Conservation (phyloP, 1,140 invertebrate species). For the Drosophila subpulchrella region DNA sequence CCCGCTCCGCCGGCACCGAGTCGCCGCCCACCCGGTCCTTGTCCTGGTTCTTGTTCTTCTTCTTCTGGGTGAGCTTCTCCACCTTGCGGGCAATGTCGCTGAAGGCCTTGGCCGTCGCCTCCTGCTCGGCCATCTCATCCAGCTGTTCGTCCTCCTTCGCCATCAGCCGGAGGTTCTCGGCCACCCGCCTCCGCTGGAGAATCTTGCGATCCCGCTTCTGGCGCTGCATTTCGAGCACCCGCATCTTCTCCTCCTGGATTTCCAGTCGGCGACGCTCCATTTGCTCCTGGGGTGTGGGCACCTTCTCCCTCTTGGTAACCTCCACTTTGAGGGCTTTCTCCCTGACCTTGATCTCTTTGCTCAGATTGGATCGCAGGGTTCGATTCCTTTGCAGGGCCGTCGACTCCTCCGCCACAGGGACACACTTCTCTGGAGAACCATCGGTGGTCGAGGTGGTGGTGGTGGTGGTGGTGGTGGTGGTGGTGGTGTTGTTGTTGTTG, state of each 20-base stretch:
- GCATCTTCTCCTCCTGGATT: background rate
- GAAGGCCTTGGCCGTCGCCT: background rate
- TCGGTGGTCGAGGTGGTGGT: background rate
- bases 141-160: slow-evolving; percentile 19
- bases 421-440: background rate
- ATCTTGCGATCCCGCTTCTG: background rate
- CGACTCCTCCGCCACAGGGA: background rate
- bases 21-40: background rate
- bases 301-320: background rate
- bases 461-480: background rate
- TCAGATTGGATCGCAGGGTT: background rate
- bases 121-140: background rate
- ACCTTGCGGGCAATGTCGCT: background rate
- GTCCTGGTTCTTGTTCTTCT: background rate
- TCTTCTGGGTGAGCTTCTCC: background rate
- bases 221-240: background rate
- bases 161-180: slow-evolving; percentile 12
- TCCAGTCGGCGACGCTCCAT: background rate
- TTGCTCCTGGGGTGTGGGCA: background rate
- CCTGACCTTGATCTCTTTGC: background rate
- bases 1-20: background rate
- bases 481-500: no score
- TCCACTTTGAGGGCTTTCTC: background rate
- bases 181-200: background rate
- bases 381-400: background rate